phyloP scores from a whole-genome alignment of 2,113 vertebrate species.

The Silurus asotus region DNA sequence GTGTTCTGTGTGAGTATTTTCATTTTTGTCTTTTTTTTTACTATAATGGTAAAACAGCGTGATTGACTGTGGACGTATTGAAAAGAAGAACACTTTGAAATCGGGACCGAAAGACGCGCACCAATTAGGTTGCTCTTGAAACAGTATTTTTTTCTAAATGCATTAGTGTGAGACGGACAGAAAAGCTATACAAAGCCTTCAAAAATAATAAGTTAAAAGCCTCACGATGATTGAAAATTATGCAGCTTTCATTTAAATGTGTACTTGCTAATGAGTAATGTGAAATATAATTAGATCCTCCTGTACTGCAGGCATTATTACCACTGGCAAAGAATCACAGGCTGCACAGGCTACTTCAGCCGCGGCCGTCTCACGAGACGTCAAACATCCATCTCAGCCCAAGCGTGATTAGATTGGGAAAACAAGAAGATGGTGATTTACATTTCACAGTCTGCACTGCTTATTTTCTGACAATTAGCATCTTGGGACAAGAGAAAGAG shows the following conservation, averaged over 20 bases:
- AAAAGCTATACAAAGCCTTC: constrained; percentile 30
- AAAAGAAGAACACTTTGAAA: constrained; percentile 59
- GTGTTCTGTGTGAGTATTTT: neutral
- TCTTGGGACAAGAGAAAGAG: constrained; percentile 22
- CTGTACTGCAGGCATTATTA: constrained; percentile 59
- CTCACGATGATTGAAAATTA: constrained; percentile 41
- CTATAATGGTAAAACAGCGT: constrained; percentile 41
- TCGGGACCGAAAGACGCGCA: constrained; percentile 42
- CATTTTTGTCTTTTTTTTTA: neutral
- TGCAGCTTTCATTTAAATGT: constrained; percentile 33
- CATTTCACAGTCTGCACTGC: constrained; percentile 53
- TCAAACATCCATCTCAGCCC: constrained; percentile 52
- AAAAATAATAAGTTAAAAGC: constrained; percentile 30
- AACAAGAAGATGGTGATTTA: constrained; percentile 50
- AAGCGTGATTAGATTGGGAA: constrained; percentile 53
- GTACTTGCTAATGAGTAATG: constrained; percentile 62
- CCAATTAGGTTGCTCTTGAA: constrained; percentile 32
- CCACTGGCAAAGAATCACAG: constrained; percentile 59
- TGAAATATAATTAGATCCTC: constrained; percentile 58
- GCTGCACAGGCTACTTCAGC: constrained; percentile 45
- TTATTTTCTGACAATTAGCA: constrained; percentile 57
- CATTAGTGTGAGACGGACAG: constrained; percentile 35
- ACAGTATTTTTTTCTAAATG: constrained; percentile 24
- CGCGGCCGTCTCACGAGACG: constrained; percentile 19
- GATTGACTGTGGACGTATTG: constrained; percentile 49